A percentile compares a stretch with the other conserved stretches of the same genome.
phyloP scores from a whole-genome alignment of 2,888 invertebrate genomes.

The Nomada hirtipes region DNA sequence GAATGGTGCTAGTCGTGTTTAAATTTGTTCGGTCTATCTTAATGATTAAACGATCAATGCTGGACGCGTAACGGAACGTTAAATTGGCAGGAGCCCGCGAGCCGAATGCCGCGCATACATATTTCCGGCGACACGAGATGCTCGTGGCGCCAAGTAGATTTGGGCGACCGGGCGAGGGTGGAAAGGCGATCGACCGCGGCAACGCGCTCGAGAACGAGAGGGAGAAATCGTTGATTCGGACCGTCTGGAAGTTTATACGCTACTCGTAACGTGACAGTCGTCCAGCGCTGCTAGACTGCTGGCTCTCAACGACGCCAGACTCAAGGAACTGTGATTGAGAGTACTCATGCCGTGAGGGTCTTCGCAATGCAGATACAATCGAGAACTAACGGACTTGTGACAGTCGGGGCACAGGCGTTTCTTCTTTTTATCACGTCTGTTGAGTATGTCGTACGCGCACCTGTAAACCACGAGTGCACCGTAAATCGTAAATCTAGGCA shows the following conservation, averaged over 20 bases:
- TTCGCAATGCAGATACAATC: conserved; percentile 87
- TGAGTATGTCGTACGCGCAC: conserved; percentile 89
- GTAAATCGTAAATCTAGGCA: not conserved
- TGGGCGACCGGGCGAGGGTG: not conserved
- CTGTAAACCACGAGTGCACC: conserved; percentile 79
- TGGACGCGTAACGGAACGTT: conserved; percentile 40
- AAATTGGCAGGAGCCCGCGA: conserved; percentile 39
- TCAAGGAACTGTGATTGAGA: conserved; percentile 84
- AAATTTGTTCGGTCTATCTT: conserved; percentile 48
- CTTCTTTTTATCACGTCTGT: conserved; percentile 88
- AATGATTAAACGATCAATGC: conserved; percentile 50
- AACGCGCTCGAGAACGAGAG: not conserved
- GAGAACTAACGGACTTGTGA: conserved; percentile 88
- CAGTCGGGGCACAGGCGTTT: conserved; percentile 90
- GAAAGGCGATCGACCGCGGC: not conserved
- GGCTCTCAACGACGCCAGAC: conserved; percentile 83
- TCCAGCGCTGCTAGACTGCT: conserved; percentile 83
- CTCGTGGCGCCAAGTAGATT: not conserved
- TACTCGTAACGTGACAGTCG: conserved; percentile 83
- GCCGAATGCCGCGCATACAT: conserved; percentile 16
- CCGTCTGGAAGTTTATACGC: conserved; percentile 75
- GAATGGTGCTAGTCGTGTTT: conserved; percentile 61
- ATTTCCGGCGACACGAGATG: no score
- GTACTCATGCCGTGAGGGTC: conserved; percentile 83
- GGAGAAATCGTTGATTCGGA: not conserved